These are phyloP conservation scores for Tangara arthus DNA, from an alignment of 2,797 vertebrate genomes.

Conservation along the genomic window DNA sequence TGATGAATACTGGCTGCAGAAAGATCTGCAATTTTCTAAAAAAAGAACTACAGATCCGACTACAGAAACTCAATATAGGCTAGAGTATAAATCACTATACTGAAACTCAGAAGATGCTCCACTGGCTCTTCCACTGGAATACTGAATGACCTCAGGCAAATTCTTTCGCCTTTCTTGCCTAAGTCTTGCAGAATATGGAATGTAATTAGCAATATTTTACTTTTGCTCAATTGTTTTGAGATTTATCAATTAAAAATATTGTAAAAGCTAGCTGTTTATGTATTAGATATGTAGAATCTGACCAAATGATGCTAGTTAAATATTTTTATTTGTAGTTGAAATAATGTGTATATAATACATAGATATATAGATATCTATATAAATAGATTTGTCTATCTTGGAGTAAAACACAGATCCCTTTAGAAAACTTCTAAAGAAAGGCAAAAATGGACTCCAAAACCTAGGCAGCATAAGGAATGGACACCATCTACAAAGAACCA, in stretches of 20 bases:
- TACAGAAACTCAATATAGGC: conserved; percentile 13
- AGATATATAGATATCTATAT: neutral
- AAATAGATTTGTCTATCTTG: neutral
- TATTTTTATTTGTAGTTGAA: neutral
- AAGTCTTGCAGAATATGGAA: neutral
- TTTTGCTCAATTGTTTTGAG: neutral
- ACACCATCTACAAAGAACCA: neutral
- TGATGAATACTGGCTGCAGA: conserved; percentile 22
- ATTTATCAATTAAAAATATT: neutral
- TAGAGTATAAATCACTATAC: neutral
- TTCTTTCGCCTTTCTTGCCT: neutral
- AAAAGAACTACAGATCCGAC: conserved; percentile 9
- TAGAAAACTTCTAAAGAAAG: neutral
- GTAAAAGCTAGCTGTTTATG: neutral
- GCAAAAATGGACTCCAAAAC: neutral
- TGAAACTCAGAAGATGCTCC: conserved; percentile 10
- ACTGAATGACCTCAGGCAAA: neutral
- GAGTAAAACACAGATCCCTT: neutral
- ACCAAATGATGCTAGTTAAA: neutral
- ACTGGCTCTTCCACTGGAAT: conserved; percentile 1
- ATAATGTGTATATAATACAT: neutral
- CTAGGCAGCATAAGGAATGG: neutral
- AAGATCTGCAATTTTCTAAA: conserved; percentile 27
- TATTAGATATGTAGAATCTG: neutral
- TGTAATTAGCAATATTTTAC: neutral